Evolutionary conservation across 2,113 vertebrate species (phyloP).

Genomic region (Eclectus roratus): DNA sequence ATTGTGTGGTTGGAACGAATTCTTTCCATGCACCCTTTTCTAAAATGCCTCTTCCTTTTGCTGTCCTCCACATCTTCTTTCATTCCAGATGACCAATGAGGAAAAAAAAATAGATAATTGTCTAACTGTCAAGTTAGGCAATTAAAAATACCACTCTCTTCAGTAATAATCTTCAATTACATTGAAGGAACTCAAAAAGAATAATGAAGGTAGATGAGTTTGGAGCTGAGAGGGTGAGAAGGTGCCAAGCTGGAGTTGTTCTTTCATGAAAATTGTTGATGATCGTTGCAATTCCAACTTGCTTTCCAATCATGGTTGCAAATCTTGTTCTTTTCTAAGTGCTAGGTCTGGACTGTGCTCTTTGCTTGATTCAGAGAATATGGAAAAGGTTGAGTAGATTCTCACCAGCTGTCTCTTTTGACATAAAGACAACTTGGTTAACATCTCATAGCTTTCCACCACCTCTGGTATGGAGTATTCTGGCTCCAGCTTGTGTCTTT

Average conservation of each 20-base stretch:
- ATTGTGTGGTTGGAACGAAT: neutral
- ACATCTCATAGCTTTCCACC: neutral
- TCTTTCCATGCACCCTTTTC: neutral
- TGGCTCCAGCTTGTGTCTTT: neutral
- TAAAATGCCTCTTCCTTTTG: neutral
- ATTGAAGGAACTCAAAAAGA: neutral
- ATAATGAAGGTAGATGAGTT: neutral
- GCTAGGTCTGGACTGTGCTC: neutral
- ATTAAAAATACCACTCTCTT: neutral
- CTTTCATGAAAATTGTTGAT: slow-evolving; percentile 32
- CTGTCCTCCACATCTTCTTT: neutral
- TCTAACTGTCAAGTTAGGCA: neutral
- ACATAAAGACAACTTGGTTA: neutral
- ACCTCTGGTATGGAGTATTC: neutral
- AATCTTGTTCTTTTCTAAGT: neutral
- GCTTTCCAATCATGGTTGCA: neutral
- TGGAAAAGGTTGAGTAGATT: neutral
- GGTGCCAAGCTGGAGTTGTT: neutral
- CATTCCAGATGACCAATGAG: neutral
- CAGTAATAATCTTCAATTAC: neutral
- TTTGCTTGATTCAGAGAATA: neutral
- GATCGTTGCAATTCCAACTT: slow-evolving; percentile 19
- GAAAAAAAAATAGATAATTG: neutral
- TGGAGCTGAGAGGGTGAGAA: neutral
- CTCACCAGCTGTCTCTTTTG: neutral